Evolutionary conservation across 1,140 invertebrate species (phyloP).

Genomic region (Limonius californicus): DNA sequence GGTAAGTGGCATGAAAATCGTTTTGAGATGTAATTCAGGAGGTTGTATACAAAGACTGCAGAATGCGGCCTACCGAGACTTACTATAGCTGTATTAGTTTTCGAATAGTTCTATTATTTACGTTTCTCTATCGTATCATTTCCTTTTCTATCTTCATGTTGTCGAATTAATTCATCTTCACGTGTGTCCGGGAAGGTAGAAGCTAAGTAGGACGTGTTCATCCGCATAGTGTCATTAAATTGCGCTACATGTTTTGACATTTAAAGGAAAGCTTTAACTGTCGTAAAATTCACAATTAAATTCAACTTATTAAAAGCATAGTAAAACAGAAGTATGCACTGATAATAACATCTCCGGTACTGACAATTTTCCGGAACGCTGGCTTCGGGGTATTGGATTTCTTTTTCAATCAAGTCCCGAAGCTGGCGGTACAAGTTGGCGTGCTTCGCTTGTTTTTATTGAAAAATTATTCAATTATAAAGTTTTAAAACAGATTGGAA

Average conservation of each 20-base stretch:
- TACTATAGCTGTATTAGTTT: too few species aligned
- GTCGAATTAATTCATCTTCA: too few species aligned
- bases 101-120: too few species aligned
- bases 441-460: slow-evolving; percentile 46
- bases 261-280: neutral
- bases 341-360: slow-evolving; percentile 33
- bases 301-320: slow-evolving; percentile 27
- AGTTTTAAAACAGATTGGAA: slow-evolving; percentile 47
- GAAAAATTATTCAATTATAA: slow-evolving; percentile 48
- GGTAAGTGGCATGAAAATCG: too few species aligned
- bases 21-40: too few species aligned
- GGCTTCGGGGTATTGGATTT: slow-evolving; percentile 32
- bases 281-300: neutral
- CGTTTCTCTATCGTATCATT: neutral
- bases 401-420: slow-evolving; percentile 35
- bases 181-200: too few species aligned
- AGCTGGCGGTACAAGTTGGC: slow-evolving; percentile 23
- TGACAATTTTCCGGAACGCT: slow-evolving; percentile 36
- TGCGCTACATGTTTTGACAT: too few species aligned
- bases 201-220: too few species aligned
- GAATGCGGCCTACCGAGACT: too few species aligned
- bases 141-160: too few species aligned
- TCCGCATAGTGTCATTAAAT: too few species aligned
- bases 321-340: slow-evolving; percentile 32
- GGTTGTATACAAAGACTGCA: too few species aligned